Percentiles rank a stretch among this genome's conserved stretches.
Conservation (phyloP, 2,888 invertebrate genomes). For the Rotaria macrura region DNA sequence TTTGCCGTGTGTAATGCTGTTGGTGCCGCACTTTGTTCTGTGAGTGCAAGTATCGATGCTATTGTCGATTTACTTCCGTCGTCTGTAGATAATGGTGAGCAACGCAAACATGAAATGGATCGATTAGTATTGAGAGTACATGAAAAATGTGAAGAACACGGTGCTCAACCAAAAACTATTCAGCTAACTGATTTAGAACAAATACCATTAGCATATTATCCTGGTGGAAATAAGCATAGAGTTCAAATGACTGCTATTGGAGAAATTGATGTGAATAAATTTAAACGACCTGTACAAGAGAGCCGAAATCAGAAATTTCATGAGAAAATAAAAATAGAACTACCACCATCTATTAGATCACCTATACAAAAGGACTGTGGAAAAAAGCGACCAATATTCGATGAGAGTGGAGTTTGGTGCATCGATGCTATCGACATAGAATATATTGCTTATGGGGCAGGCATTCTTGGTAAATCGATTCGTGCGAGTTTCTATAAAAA, state of each 20-base stretch:
- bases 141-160: constrained; percentile 13
- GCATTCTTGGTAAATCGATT: constrained; percentile 37
- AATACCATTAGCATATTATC: constrained; percentile 41
- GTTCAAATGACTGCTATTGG: constrained; percentile 42
- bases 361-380: background rate
- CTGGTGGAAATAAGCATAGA: constrained; percentile 41
- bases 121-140: constrained; percentile 8
- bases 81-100: constrained; percentile 34
- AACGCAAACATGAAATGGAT: background rate
- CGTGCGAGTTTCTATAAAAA: background rate
- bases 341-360: background rate
- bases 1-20: constrained; percentile 44
- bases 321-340: background rate
- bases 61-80: constrained; percentile 38
- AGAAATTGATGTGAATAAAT: constrained; percentile 35
- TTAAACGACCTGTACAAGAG: background rate
- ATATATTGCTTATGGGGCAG: constrained; percentile 43
- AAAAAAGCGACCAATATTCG: background rate
- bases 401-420: background rate
- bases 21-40: constrained; percentile 45
- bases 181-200: constrained; percentile 36
- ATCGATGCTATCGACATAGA: constrained; percentile 39
- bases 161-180: constrained; percentile 34
- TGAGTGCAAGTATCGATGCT: constrained; percentile 39
- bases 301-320: too few species aligned